phyloP scores from a whole-genome alignment of 1,140 invertebrate genomes.

The Pachyrhynchus sulphureomaculatus region DNA sequence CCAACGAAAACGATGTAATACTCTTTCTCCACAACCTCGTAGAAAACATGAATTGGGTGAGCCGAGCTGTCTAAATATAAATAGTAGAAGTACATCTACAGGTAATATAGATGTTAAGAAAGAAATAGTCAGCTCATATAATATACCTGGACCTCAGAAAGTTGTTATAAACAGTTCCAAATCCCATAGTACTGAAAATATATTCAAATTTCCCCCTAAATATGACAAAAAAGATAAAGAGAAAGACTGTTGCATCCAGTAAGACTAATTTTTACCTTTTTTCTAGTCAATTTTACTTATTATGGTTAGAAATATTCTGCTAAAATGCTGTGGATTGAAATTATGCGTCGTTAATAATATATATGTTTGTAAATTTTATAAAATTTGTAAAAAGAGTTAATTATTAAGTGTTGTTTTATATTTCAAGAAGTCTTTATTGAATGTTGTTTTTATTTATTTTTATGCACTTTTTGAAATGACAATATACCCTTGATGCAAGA shows the following conservation, averaged over 20 bases:
- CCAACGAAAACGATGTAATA: conserved; percentile 31
- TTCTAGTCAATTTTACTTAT: conserved; percentile 33
- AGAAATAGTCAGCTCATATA: conserved; percentile 32
- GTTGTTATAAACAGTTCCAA: conserved; percentile 3
- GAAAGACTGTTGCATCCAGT: conserved; percentile 44
- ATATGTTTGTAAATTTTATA: conserved; percentile 1
- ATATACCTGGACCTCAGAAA: conserved; percentile 32
- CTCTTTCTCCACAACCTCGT: conserved; percentile 31
- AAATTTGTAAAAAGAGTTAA: neutral
- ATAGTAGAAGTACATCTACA: conserved; percentile 24
- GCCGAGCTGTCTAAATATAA: neutral
- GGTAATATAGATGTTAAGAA: conserved; percentile 31
- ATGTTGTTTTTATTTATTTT: conserved; percentile 25
- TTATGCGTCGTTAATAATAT: conserved; percentile 15
- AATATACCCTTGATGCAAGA: conserved; percentile 15
- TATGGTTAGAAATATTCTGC: conserved; percentile 38
- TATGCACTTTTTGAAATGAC: conserved; percentile 34
- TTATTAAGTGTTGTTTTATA: conserved; percentile 17
- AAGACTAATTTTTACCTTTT: conserved; percentile 22
- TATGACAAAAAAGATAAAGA: conserved; percentile 35
- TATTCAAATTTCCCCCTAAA: conserved; percentile 23
- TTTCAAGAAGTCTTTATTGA: conserved; percentile 24
- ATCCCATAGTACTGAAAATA: conserved; percentile 14
- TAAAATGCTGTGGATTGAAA: conserved; percentile 28
- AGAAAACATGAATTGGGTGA: conserved; percentile 10